Conservation (phyloP, 1,140 invertebrate species). For the Nixonia krombeini region DNA sequence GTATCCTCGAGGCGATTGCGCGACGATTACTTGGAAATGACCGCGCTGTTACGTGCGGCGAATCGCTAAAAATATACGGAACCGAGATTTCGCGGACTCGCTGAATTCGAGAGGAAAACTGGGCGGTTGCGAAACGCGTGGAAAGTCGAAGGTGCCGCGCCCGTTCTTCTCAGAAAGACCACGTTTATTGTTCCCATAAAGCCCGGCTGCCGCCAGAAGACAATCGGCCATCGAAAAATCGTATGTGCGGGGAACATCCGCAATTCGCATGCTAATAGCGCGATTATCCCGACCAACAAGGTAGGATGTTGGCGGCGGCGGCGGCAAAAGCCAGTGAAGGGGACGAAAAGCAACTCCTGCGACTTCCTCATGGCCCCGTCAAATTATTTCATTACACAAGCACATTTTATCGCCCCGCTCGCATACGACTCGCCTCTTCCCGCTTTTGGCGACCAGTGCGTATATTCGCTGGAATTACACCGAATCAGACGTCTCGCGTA, state of each 20-base stretch:
- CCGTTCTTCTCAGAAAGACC: too few relatives aligned
- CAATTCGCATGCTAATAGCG: too few relatives aligned
- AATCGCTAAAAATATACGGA: conserved; percentile 52
- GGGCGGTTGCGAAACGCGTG: not conserved
- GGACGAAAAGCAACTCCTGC: conserved; percentile 43
- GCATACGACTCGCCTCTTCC: conserved; percentile 26
- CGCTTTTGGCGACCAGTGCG: too few relatives aligned
- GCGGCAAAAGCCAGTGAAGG: not conserved
- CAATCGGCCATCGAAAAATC: too few relatives aligned
- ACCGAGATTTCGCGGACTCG: conserved; percentile 35
- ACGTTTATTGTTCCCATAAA: too few relatives aligned
- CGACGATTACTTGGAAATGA: conserved; percentile 62
- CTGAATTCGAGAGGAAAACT: conserved; percentile 32
- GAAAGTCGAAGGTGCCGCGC: not conserved
- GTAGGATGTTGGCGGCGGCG: too few relatives aligned
- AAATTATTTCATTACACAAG: conserved; percentile 43
- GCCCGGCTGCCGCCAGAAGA: too few relatives aligned
- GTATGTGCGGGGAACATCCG: too few relatives aligned
- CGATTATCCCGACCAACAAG: too few relatives aligned
- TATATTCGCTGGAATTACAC: conserved; percentile 38
- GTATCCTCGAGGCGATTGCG: conserved; percentile 54
- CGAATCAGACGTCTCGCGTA: conserved; percentile 27
- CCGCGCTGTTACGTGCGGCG: conserved; percentile 56
- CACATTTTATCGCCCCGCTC: conserved; percentile 37
- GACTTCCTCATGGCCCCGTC: conserved; percentile 34